Percentiles rank a stretch among this genome's conserved stretches.
Evolutionary conservation across 30 jellyfish, hydroid and myxozoan species (phyloP).

Genomic region (Turritopsis dohrnii): DNA sequence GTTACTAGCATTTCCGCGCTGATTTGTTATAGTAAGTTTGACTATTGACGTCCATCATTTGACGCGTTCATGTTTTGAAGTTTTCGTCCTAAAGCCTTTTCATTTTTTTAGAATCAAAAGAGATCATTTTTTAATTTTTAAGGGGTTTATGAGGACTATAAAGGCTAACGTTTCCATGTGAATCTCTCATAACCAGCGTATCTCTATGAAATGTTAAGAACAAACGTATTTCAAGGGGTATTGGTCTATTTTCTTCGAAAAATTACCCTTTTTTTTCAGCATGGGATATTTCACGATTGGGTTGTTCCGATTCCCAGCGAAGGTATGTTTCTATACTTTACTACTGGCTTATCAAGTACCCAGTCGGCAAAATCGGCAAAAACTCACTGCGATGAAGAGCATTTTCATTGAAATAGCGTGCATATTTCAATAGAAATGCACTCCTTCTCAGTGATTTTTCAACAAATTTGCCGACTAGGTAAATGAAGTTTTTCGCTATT

Average conservation of each 20-base stretch:
- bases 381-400: background rate
- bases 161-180: too few relatives aligned
- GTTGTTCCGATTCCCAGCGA: background rate
- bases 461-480: too few relatives aligned
- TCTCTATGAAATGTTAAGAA: background rate
- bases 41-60: too few relatives aligned
- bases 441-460: too few relatives aligned
- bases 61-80: background rate
- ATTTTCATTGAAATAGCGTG: background rate
- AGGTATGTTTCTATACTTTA: background rate
- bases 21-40: background rate
- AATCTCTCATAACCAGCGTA: background rate
- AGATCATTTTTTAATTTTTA: too few relatives aligned
- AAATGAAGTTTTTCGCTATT: too few relatives aligned
- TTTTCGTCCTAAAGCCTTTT: background rate
- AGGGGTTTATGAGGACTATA: too few relatives aligned
- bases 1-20: background rate
- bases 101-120: background rate
- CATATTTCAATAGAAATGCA: too few relatives aligned
- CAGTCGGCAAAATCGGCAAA: too few relatives aligned
- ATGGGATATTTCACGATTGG: background rate
- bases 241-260: background rate
- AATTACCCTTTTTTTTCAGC: background rate
- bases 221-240: background rate
- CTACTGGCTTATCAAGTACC: background rate